Base-by-base conservation (phyloP, 2,888 invertebrate species). In the Erebia epiphron region DNA sequence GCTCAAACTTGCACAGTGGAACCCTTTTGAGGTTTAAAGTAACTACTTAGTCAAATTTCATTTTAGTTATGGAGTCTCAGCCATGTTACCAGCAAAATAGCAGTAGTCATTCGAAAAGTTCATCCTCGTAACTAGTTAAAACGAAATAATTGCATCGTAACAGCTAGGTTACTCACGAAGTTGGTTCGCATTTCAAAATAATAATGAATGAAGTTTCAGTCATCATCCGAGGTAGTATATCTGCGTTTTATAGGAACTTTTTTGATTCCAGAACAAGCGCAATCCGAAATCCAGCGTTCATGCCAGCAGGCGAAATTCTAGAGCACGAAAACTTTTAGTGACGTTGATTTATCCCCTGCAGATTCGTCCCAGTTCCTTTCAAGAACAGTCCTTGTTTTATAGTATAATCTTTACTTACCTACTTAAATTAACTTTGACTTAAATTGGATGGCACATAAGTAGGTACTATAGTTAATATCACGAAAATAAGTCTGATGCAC, bases 271-370 rank as follows among this genome's bases (percentile, higher is more conserved):
- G 86, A 87, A 90, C 87, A 89, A 90, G 90, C 88, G 88, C 89
- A 88, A 90, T 89, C 87, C 86, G 87, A 85, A 85, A 81, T 82
- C 81, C 78, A 79, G 81, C 81, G 82, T 81, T 86, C 83, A 81
- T 80, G 83, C 84, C 83, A 83, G 79, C 80, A 80, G 79, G 79
- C 78, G 78, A 78, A 80, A 81, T 83, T 82, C 87, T 88, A 86
- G 81, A 82, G 83, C 46, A 13, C 46, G 46, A 13, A 46, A 46
- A 46, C 46, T 46, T n/a, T 50, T 1, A 50, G 83, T 88, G 92
- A 92, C 92, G 81, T 91, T 92, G 92, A 92, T 92, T 92, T 91
- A 92, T 92, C 88, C 87, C 86, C 86, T 46, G 46, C 83, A 83
- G 88, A 89, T 91, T 90, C n/a, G 7, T 50, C 50, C 50, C 50